Conservation (phyloP, 2,888 invertebrate species). For the Calameuta pallipes region DNA sequence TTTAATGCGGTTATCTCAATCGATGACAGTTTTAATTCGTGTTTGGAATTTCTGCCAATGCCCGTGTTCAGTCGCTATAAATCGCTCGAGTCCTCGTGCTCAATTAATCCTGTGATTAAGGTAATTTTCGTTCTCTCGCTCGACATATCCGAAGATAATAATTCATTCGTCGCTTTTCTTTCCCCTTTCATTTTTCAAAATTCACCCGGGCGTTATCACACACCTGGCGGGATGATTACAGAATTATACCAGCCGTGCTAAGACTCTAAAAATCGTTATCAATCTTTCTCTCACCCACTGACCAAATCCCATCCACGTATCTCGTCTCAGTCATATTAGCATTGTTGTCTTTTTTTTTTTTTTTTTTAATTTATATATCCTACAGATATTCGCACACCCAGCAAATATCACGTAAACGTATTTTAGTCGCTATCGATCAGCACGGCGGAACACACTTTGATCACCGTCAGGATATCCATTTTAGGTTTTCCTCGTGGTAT, state of each 20-base stretch:
- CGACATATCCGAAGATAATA: not conserved
- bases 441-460: not conserved
- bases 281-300: conserved; percentile 5
- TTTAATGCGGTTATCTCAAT: conserved; percentile 26
- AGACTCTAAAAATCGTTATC: conserved; percentile 16
- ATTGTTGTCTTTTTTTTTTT: not conserved
- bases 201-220: not conserved
- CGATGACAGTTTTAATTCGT: conserved; percentile 50
- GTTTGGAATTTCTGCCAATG: conserved; percentile 51
- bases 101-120: conserved; percentile 9
- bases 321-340: not conserved
- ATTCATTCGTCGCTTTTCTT: not conserved
- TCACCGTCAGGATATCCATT: not conserved
- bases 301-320: not conserved
- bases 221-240: not conserved
- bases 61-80: conserved; percentile 43
- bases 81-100: not conserved
- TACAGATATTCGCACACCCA: not conserved
- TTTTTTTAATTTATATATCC: not conserved
- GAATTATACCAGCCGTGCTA: not conserved
- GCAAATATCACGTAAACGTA: not conserved
- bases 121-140: conserved; percentile 1
- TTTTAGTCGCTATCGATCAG: not conserved
- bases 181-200: not conserved
- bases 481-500: not conserved